Evolutionary conservation across 2,888 invertebrate species (phyloP).

Genomic region (Pinctada fucata): DNA sequence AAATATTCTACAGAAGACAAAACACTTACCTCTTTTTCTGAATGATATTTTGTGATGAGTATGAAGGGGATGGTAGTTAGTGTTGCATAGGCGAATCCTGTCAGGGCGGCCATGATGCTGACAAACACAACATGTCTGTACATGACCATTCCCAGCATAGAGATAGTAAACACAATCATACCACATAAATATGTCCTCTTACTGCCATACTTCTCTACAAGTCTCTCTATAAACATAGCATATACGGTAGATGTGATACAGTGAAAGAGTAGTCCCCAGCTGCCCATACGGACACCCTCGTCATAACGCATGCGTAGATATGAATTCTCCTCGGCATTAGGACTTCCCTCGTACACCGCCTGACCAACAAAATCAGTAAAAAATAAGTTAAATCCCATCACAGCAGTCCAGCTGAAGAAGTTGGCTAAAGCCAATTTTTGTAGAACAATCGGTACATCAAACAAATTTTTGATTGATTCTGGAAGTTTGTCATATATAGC

Average conservation of each 20-base stretch:
- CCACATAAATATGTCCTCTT: constrained; percentile 71
- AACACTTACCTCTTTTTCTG: constrained; percentile 87
- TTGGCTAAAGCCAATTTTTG: constrained; percentile 93
- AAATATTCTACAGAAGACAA: background rate
- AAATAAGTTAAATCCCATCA: constrained; percentile 96
- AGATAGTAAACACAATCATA: constrained; percentile 83
- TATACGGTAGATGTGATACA: constrained; percentile 84
- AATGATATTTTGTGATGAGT: constrained; percentile 95
- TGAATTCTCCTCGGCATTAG: constrained; percentile 77
- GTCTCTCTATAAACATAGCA: constrained; percentile 90
- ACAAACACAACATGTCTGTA: constrained; percentile 88
- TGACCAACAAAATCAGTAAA: constrained; percentile 98
- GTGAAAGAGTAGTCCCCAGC: constrained; percentile 97
- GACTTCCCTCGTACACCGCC: constrained; percentile 91
- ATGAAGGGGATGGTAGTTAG: constrained; percentile 97
- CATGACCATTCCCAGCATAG: constrained; percentile 89
- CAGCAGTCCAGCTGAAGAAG: constrained; percentile 98
- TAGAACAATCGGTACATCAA: constrained; percentile 89
- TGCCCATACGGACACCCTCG: constrained; percentile 94
- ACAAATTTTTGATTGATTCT: constrained; percentile 58
- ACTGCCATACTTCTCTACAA: constrained; percentile 83
- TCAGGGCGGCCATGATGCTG: constrained; percentile 89
- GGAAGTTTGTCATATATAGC: constrained; percentile 60
- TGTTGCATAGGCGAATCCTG: constrained; percentile 97
- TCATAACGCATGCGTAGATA: constrained; percentile 82